phyloP scores from a whole-genome alignment of 2,888 invertebrate species.

The Lamellibrachia satsuma region DNA sequence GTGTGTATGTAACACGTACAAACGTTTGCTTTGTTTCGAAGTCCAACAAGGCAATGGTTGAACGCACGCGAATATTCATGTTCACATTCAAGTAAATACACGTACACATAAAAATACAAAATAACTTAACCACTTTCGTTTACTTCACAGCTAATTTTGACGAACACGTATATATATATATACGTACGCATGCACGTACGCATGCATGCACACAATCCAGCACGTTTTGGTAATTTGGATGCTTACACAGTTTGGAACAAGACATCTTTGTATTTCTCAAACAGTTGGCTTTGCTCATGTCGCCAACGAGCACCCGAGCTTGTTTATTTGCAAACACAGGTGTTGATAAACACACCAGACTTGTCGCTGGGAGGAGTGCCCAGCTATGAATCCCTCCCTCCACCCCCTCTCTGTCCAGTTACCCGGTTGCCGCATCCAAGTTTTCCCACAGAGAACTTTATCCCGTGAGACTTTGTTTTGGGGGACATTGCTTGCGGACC shows the following conservation, averaged over 20 bases:
- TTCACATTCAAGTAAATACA: not conserved
- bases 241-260: not conserved
- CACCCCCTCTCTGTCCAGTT: not conserved
- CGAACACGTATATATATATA: not conserved
- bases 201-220: not conserved
- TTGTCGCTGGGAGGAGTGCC: not conserved
- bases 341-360: not conserved
- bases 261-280: not conserved
- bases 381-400: not conserved
- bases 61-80: not conserved
- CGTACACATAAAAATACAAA: not conserved
- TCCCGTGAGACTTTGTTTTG: not conserved
- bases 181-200: too few species aligned
- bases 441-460: not conserved
- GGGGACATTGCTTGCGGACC: not conserved
- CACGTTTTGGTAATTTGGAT: not conserved
- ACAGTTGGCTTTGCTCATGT: not conserved
- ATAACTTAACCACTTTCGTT: not conserved
- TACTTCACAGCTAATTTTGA: not conserved
- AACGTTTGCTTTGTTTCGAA: not conserved
- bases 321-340: not conserved
- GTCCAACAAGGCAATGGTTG: too few species aligned
- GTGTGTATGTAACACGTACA: not conserved
- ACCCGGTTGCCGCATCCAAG: not conserved
- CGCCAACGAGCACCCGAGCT: not conserved